phyloP scores from a whole-genome alignment of 37 sponge, comb jelly and placozoan species.

The Cladorhizidae sp. region DNA sequence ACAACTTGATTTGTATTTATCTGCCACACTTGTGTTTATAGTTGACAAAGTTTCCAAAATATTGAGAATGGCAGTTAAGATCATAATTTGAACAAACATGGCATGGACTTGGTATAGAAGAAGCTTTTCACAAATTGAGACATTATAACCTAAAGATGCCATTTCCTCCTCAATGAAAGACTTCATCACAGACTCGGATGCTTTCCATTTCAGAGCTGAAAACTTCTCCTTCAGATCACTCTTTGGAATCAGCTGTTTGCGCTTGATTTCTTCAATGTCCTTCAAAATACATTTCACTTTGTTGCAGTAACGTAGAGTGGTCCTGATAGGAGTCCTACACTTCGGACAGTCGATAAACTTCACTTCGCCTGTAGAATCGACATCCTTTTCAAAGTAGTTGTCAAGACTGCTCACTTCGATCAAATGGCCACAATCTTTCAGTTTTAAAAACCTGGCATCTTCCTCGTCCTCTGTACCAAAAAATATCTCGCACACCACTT shows the following conservation, averaged over 20 bases:
- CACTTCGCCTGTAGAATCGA: conserved; percentile 24
- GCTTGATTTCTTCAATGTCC: conserved; percentile 76
- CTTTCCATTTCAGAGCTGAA: neutral
- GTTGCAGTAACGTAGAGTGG: conserved; percentile 83
- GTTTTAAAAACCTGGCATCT: conserved; percentile 77
- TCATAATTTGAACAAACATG: conserved; percentile 32
- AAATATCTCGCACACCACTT: conserved; percentile 71
- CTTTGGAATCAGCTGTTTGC: neutral
- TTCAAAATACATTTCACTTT: conserved; percentile 55
- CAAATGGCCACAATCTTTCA: conserved; percentile 82
- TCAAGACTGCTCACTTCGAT: conserved; percentile 85
- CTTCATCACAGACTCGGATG: neutral
- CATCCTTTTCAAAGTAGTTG: conserved; percentile 73
- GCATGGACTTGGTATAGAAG: conserved; percentile 26
- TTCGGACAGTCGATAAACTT: conserved; percentile 80
- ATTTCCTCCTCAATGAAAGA: neutral
- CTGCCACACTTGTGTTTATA: neutral
- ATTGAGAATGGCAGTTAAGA: conserved; percentile 8
- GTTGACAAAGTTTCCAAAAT: neutral
- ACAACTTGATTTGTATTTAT: neutral
- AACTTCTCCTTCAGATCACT: neutral
- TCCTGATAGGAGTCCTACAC: conserved; percentile 68
- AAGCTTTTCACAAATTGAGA: neutral
- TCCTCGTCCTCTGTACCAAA: conserved; percentile 86
- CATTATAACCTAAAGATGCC: neutral